Evolutionary conservation across 2,113 vertebrate genomes (phyloP), one percentile per base, ranked within the genome.

Genomic region (Protobothrops mucrosquamatus): DNA sequence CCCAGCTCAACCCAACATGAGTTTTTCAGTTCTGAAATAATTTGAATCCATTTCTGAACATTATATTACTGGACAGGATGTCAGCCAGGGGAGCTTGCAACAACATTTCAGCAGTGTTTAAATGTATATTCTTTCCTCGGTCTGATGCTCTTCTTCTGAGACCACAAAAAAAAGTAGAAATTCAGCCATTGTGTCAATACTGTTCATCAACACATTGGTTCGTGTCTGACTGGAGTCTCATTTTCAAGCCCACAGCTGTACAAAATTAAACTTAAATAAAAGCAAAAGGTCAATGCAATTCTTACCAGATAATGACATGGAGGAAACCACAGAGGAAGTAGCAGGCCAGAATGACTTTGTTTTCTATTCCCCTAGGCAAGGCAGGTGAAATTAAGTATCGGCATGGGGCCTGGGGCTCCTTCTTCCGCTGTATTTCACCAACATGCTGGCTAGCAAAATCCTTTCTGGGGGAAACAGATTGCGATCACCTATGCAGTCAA

Each of bases 181-280:
- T 93, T 9, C 3, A 91, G 34, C 81, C 23, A 2, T 20, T 74
- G 91, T 51, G 18, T 46, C 95, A 89, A n/a, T 0, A 93, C 89
- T 69, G 15, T 85, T 56, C 39, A 87, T 93, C 23, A 93, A 43
- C 6, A 92, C 6, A 24, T 34, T 91, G 93, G 0, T 0, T 92
- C 10, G 6, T 91, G 91, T 92, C 93, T 52, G 14, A 29, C 14
- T 61, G 34, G 93, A 90, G 48, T 91, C 3, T 85, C 39, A 93
- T 95, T 91, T 95, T 92, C 87, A 51, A 93, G n/a, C 91, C 20
- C 94, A 93, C 91, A 48, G 93, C 22, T 22, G 59, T 18, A 10
- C 91, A 89, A 95, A 95, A 95, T 86, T 86, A 94, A 96, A 94
- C 74, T 94, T 34, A 94, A 91, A n/a, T 4, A 64, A 93, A 96